Base-by-base conservation (phyloP, 1,140 invertebrate genomes). In the Drosophila orena region DNA sequence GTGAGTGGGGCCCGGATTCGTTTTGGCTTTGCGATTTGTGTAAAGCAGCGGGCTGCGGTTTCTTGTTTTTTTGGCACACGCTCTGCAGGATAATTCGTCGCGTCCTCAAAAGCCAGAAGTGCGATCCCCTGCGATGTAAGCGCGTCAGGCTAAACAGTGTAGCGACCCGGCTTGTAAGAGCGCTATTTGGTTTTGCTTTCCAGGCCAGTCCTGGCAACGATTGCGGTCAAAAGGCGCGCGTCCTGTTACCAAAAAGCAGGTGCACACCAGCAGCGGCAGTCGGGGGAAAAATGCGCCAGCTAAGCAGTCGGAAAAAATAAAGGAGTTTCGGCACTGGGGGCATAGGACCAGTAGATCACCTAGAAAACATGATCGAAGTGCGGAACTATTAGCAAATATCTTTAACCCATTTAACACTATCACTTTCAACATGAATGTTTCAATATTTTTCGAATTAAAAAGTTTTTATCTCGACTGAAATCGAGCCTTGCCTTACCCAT, bases 191-290 rank as follows among this genome's bases (percentile, higher is more conserved):
- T 61, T 54, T 42, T 64, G 34, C 53, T 60, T 37, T 77, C 40
- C 30, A 14, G 42, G 14, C 58, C 44, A 50, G 61, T 37, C 65
- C 40, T 64, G 59, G 79, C 79, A 68, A 66, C 84, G 84, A 89
- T 89, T 89, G 84, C 84, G 84, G 84, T 89, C 84, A 89, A 90
- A 80, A 89, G 84, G 84, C 65, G 72, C 84, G 85, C 84, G 84
- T 89, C 75, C 79, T 88, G 79, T 61, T 58, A 40, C 54, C 52
- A 37, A 60, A 47, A 40, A 65, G 76, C 76, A 78, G 76, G 76
- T 78, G 66, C 68, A 60, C 59, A 72, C 37, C 42, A 58, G 53
- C 53, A 70, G 52, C 24, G 54, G 66, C 70, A 73, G 58, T 46
- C 65, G 54, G 58, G 40, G 54, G 55, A 43, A 59, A 64, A 64